phyloP scores from a whole-genome alignment of 2,113 vertebrate species.

The Myrmecobius fasciatus region DNA sequence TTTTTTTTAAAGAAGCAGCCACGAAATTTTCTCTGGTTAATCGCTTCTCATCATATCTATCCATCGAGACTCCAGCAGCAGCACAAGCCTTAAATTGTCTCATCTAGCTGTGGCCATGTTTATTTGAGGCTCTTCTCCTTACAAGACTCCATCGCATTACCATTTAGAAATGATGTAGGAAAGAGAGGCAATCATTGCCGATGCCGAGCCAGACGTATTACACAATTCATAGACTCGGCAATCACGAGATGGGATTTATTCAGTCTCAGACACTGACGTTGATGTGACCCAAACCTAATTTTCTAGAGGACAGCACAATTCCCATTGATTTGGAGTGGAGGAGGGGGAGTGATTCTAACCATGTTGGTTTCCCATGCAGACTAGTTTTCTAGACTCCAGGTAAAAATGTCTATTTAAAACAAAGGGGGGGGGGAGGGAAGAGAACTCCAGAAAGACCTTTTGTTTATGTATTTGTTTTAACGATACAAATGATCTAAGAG shows the following conservation, averaged over 20 bases:
- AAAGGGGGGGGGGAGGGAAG: not conserved
- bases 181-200: conserved; percentile 50
- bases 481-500: conserved; percentile 39
- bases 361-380: conserved; percentile 55
- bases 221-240: conserved; percentile 53
- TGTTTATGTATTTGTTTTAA: conserved; percentile 26
- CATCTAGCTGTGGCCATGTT: conserved; percentile 19
- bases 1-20: conserved; percentile 1
- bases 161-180: conserved; percentile 38
- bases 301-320: conserved; percentile 66
- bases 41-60: not conserved
- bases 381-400: conserved; percentile 11
- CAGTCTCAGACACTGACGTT: conserved; percentile 54
- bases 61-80: conserved; percentile 31
- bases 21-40: conserved; percentile 54
- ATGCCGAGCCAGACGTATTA: conserved; percentile 48
- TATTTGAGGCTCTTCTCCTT: conserved; percentile 43
- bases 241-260: conserved; percentile 73
- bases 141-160: conserved; percentile 12
- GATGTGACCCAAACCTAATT: conserved; percentile 73
- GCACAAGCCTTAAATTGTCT: conserved; percentile 38
- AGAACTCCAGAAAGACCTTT: not conserved
- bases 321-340: conserved; percentile 64
- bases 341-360: not conserved
- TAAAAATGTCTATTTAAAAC: conserved; percentile 34